These are phyloP conservation scores for Adelges cooleyi DNA, from an alignment of 1,140 invertebrate genomes.

Conservation along the genomic window DNA sequence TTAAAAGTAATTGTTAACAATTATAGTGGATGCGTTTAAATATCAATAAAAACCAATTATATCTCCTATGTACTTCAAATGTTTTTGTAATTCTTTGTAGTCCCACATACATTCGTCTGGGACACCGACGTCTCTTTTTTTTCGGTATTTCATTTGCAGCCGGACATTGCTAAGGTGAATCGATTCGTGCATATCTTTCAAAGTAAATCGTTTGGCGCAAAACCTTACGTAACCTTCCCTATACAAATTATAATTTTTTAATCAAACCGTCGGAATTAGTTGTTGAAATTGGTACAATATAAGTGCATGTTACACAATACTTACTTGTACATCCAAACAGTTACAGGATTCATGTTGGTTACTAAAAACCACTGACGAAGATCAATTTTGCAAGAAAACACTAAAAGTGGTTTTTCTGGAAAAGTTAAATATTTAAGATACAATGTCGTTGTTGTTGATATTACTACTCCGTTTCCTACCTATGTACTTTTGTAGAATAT, in stretches of 20 bases:
- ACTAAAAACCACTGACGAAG: slow-evolving; percentile 89
- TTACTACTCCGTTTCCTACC: slow-evolving; percentile 44
- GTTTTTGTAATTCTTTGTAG: slow-evolving; percentile 60
- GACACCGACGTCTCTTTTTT: slow-evolving; percentile 61
- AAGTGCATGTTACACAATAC: slow-evolving; percentile 30
- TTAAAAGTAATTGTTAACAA: slow-evolving; percentile 25
- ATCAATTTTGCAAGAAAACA: slow-evolving; percentile 87
- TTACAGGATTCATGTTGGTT: slow-evolving; percentile 76
- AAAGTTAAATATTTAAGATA: background rate
- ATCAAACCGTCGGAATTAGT: background rate
- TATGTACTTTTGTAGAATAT: slow-evolving; percentile 91
- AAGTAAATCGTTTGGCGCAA: slow-evolving; percentile 78
- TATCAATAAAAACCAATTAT: background rate
- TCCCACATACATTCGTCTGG: slow-evolving; percentile 69
- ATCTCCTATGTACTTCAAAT: slow-evolving; percentile 42
- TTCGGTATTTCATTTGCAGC: slow-evolving; percentile 83
- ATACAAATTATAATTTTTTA: slow-evolving; percentile 8
- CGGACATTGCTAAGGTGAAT: slow-evolving; percentile 90
- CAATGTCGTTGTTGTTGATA: no score
- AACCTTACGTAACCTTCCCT: slow-evolving; percentile 84
- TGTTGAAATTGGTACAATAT: background rate
- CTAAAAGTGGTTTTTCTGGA: slow-evolving; percentile 65
- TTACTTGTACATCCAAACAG: slow-evolving; percentile 86
- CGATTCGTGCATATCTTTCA: slow-evolving; percentile 84
- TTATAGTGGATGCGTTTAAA: background rate